Conservation (phyloP, 2,797 vertebrate genomes). For the Falco rusticolus region DNA sequence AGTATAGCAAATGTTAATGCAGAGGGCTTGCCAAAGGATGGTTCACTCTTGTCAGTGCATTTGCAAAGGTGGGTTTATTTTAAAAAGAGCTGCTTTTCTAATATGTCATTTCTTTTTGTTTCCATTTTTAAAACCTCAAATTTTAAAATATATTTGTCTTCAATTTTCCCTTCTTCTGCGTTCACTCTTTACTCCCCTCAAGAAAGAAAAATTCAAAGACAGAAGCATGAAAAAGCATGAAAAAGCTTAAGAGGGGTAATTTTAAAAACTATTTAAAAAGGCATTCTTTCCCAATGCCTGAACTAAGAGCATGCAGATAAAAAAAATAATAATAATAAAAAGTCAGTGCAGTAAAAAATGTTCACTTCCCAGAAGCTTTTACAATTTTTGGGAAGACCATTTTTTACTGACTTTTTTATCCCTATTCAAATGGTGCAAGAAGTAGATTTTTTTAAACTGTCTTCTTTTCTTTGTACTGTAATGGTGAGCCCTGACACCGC, state of each 20-base stretch:
- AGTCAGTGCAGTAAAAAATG: background rate
- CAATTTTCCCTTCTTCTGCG: background rate
- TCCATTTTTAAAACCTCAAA: background rate
- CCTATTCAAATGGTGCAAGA: background rate
- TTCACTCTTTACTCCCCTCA: background rate
- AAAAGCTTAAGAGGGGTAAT: background rate
- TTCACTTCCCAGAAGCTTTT: background rate
- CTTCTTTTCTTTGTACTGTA: background rate
- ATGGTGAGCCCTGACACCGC: background rate
- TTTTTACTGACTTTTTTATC: background rate
- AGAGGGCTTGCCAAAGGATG: background rate
- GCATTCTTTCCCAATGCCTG: background rate
- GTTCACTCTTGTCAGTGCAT: background rate
- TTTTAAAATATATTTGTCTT: background rate
- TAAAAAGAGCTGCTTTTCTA: fast-evolving
- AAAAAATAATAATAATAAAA: background rate
- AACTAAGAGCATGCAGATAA: background rate
- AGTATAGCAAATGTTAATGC: background rate
- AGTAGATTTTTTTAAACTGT: background rate
- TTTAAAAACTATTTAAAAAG: background rate
- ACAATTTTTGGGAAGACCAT: fast-evolving
- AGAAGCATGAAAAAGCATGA: background rate
- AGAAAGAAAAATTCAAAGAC: background rate
- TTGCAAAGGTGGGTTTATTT: background rate
- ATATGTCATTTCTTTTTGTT: background rate